A percentile compares a stretch with the other conserved stretches of the same genome.
Conservation (phyloP, 1,140 invertebrate genomes). For the Drosophila tsacasi region DNA sequence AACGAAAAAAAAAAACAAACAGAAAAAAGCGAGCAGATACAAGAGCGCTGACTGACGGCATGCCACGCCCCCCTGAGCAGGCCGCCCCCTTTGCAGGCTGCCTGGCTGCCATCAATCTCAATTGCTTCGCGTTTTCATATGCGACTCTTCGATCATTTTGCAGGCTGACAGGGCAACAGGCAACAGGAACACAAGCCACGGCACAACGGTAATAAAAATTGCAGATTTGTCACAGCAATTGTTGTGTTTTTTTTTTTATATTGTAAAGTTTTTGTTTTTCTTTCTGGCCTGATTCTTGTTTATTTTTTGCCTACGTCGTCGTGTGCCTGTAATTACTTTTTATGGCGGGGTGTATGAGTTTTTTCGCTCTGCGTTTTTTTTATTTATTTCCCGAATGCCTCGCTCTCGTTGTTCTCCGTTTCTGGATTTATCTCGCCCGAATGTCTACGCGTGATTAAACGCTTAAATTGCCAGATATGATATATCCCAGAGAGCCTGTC, state of each 20-base stretch:
- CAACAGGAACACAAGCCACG: slow-evolving; percentile 49
- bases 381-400: slow-evolving; percentile 20
- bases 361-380: slow-evolving; percentile 7
- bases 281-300: slow-evolving; percentile 63
- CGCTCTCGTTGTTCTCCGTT: slow-evolving; percentile 10
- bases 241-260: slow-evolving; percentile 27
- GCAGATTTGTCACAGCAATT: slow-evolving; percentile 82
- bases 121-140: slow-evolving; percentile 83
- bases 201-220: slow-evolving; percentile 73
- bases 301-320: slow-evolving; percentile 59
- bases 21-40: slow-evolving; percentile 1
- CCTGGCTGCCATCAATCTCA: slow-evolving; percentile 77
- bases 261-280: slow-evolving; percentile 28
- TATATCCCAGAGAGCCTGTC: slow-evolving; percentile 54
- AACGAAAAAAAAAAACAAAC: slow-evolving; percentile 7
- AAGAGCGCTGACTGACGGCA: slow-evolving; percentile 49
- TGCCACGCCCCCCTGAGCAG: slow-evolving; percentile 46
- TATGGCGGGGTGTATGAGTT: slow-evolving; percentile 46
- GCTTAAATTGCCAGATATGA: slow-evolving; percentile 80
- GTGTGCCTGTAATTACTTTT: slow-evolving; percentile 78
- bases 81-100: slow-evolving; percentile 23
- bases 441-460: slow-evolving; percentile 82
- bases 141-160: slow-evolving; percentile 83
- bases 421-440: slow-evolving; percentile 66
- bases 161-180: slow-evolving; percentile 70